phyloP scores from a whole-genome alignment of 2,113 vertebrate genomes.

The Antechinus stuartii region DNA sequence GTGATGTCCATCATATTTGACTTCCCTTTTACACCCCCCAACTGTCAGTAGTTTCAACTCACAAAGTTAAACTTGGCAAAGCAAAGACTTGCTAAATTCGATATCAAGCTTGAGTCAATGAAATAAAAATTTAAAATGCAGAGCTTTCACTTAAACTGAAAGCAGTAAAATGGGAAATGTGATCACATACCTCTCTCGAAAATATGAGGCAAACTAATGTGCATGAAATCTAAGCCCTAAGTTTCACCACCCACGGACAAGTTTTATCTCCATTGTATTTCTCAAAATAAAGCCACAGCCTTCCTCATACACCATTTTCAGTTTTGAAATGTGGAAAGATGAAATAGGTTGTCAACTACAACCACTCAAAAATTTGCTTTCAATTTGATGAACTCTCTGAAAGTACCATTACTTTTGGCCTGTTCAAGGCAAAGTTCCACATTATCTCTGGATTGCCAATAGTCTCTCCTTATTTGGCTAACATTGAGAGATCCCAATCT shows the following conservation, averaged over 20 bases:
- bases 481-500: constrained; percentile 89
- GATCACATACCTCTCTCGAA: constrained; percentile 43
- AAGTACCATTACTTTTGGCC: constrained; percentile 77
- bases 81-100: constrained; percentile 63
- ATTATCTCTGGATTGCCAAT: constrained; percentile 88
- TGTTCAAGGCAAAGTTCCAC: constrained; percentile 85
- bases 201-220: constrained; percentile 51
- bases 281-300: constrained; percentile 42
- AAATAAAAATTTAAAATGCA: constrained; percentile 69
- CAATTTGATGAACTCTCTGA: constrained; percentile 59
- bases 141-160: constrained; percentile 60
- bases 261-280: constrained; percentile 37
- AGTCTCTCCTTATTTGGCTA: constrained; percentile 92
- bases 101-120: constrained; percentile 61
- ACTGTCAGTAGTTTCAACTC: constrained; percentile 67
- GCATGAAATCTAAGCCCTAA: constrained; percentile 40
- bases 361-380: constrained; percentile 63
- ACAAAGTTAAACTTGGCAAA: constrained; percentile 62
- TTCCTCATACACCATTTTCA: constrained; percentile 19
- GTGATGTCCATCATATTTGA: constrained; percentile 44
- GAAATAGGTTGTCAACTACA: constrained; percentile 45
- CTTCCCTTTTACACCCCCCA: constrained; percentile 48
- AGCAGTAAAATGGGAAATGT: constrained; percentile 65
- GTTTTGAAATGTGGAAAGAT: constrained; percentile 20
- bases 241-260: constrained; percentile 42